Evolutionary conservation across 2,797 vertebrate genomes (phyloP).

Genomic region (Synanceia verrucosa): DNA sequence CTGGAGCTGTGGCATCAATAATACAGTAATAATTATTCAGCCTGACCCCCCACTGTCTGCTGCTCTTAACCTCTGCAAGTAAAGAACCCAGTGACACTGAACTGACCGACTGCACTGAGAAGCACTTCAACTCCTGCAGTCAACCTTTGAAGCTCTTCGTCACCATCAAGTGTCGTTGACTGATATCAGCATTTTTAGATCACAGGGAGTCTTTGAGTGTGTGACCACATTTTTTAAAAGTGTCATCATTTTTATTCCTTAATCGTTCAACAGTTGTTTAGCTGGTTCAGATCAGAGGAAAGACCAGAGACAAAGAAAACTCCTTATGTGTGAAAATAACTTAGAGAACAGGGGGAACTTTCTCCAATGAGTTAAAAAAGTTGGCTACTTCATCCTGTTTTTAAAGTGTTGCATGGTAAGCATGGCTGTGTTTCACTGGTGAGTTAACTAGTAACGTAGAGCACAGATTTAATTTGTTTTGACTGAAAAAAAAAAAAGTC

Average conservation of each 20-base stretch:
- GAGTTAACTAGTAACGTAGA: neutral
- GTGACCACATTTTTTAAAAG: neutral
- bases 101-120: conserved; percentile 15
- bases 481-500: neutral
- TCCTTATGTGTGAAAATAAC: neutral
- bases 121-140: neutral
- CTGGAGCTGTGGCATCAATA: conserved; percentile 70
- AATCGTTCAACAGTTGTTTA: neutral
- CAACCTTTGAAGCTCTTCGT: neutral
- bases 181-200: neutral
- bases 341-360: neutral
- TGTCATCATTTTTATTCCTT: neutral
- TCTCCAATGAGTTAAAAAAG: neutral
- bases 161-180: neutral
- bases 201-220: neutral
- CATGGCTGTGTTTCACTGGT: neutral
- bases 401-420: neutral
- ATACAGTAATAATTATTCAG: conserved; percentile 60
- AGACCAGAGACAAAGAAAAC: neutral
- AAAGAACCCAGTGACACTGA: conserved; percentile 44
- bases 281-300: neutral
- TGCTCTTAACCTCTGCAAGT: conserved; percentile 43
- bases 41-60: conserved; percentile 28
- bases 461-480: neutral
- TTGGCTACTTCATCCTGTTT: neutral